Evolutionary conservation across 1,140 invertebrate genomes (phyloP), one percentile per base, ranked within the genome.

Genomic region (Pseudomyrmex pallidus): DNA sequence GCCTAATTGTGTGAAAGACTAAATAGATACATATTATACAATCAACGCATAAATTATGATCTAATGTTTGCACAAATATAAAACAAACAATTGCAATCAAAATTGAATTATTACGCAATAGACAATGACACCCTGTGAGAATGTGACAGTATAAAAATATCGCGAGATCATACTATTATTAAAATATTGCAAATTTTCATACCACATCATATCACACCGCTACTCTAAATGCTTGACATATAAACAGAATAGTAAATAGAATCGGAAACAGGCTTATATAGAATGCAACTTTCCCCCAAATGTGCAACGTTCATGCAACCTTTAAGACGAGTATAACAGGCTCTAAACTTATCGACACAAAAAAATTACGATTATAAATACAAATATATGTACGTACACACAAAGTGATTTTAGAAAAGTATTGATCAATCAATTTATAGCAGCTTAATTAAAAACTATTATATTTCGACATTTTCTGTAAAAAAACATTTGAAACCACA

Each of bases 251-350:
- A 35, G 35, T 46, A 68, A 68, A 15, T 68, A 77, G 25, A 68
- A 68, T 77, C 2, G 17, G 35, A 77, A 77, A 77, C 50, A 77
- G 50, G 63, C 74, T 77, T 67, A 35, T 35, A 35, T 35, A 46
- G 13, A 68, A 77, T 77, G 12, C 56, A 50, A 80, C 44, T 72
- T 35, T 66, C 10, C 54, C 59, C 44, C 84, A 83, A 67, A 20
- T 84, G 74, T 87, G 74, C 85, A 87, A 87, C 20, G 52, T 74
- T 84, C 86, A 87, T 87, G 86, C 85, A 85, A 74, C 61, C 64
- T 25, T 67, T 73, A 73, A 84, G 56, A 57, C 67, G 50, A 63
- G 85, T 87, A 74, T 87, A 87, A 82, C 86, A 61, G 76, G 86
- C 82, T 87, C 85, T 56, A 22, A 64, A 64, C 8, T 57, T 59